Conservation (phyloP, 1,140 invertebrate genomes). For the Drosophila tani region DNA sequence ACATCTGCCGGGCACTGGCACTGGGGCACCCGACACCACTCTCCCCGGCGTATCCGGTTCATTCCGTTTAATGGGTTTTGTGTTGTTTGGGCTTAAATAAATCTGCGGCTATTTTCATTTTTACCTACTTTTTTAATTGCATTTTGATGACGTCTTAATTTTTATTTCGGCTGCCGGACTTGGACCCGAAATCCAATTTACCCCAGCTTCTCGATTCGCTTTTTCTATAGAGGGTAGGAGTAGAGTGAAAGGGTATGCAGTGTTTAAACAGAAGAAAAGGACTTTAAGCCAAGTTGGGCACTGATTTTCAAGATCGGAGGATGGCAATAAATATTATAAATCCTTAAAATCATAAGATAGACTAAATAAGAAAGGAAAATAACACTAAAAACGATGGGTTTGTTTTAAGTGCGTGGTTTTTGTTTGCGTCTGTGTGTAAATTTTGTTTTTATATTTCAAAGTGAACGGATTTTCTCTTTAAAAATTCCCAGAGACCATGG, state of each 20-base stretch:
- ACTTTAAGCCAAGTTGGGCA: too few species aligned
- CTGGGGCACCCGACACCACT: background rate
- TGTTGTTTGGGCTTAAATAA: conserved; percentile 68
- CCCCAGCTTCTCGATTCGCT: conserved; percentile 23
- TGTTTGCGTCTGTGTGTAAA: too few species aligned
- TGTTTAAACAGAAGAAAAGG: background rate
- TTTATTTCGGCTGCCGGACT: conserved; percentile 62
- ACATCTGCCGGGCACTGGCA: conserved; percentile 36
- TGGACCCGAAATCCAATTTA: conserved; percentile 70
- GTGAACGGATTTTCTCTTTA: too few species aligned
- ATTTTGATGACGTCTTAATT: conserved; percentile 83
- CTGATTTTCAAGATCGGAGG: too few species aligned
- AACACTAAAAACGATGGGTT: too few species aligned
- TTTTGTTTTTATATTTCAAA: too few species aligned
- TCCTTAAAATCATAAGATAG: too few species aligned
- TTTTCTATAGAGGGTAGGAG: background rate
- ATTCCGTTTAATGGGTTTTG: conserved; percentile 58
- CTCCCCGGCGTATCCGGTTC: conserved; percentile 39
- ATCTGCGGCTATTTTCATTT: conserved; percentile 78
- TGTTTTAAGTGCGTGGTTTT: too few species aligned
- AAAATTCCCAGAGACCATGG: too few species aligned
- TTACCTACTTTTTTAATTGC: conserved; percentile 82
- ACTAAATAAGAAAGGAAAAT: too few species aligned
- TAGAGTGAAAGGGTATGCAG: background rate
- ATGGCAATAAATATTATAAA: too few species aligned